phyloP scores from a whole-genome alignment of 2,888 invertebrate genomes.

The Agrilus biguttatus region DNA sequence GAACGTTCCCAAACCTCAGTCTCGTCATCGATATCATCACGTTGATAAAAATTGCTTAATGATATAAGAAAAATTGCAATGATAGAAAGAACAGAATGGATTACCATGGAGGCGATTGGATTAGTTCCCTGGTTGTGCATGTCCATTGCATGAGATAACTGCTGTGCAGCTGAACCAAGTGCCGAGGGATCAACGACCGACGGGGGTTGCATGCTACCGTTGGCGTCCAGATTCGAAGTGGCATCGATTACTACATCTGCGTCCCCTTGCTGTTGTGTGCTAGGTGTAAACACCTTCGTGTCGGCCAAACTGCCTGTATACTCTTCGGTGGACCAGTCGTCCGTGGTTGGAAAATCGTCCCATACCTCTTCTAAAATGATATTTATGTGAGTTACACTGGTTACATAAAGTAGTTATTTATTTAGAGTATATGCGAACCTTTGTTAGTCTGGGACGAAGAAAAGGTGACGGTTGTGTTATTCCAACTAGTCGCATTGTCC shows the following conservation, averaged over 20 bases:
- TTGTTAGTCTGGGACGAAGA: slow-evolving; percentile 6
- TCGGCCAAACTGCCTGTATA: slow-evolving; percentile 90
- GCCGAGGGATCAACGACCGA: slow-evolving; percentile 1
- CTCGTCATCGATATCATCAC: slow-evolving; percentile 17
- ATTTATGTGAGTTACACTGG: slow-evolving; percentile 16
- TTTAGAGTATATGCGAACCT: neutral
- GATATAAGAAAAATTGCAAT: too few species aligned
- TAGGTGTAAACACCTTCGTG: slow-evolving; percentile 82
- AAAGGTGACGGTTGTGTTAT: slow-evolving; percentile 23
- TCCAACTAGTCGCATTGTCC: slow-evolving; percentile 35
- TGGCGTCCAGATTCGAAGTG: slow-evolving; percentile 1
- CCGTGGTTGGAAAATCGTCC: slow-evolving; percentile 44
- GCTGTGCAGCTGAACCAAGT: neutral
- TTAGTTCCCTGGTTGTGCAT: neutral
- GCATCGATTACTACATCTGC: slow-evolving; percentile 3
- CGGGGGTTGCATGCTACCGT: slow-evolving; percentile 1
- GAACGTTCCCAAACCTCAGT: slow-evolving; percentile 9
- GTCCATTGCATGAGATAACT: neutral
- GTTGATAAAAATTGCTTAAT: neutral
- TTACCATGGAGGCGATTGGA: too few species aligned
- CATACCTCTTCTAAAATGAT: slow-evolving; percentile 44
- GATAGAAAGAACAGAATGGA: too few species aligned
- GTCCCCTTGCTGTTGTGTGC: slow-evolving; percentile 29
- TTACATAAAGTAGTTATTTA: slow-evolving; percentile 16
- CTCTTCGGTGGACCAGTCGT: slow-evolving; percentile 62